Evolutionary conservation across 2,797 vertebrate species (phyloP).

Genomic region (Distichodus sexfasciatus): DNA sequence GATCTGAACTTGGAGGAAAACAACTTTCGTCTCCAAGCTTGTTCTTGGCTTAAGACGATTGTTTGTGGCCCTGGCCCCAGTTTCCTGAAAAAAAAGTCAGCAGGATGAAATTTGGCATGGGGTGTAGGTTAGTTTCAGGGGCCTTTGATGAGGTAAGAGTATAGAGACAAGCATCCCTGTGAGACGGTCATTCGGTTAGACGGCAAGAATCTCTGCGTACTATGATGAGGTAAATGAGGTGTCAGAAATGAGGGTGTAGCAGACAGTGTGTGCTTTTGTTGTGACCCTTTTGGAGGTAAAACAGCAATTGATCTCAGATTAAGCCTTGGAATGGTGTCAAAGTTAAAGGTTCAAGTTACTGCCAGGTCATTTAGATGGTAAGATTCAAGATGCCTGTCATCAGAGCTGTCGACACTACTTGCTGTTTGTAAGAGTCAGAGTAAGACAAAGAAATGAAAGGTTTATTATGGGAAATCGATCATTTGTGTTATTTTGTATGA

Average conservation of each 20-base stretch:
- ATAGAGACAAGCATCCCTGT: constrained; percentile 23
- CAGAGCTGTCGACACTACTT: not conserved
- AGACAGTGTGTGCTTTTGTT: constrained; percentile 5
- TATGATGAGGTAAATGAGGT: constrained; percentile 1
- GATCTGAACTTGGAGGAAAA: constrained; percentile 34
- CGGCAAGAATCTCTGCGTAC: not conserved
- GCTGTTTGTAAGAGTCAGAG: too few species aligned
- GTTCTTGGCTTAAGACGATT: constrained; percentile 31
- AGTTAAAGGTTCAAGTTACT: constrained; percentile 1
- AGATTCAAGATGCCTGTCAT: too few species aligned
- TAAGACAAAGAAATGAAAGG: too few species aligned
- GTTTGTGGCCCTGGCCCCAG: constrained; percentile 39
- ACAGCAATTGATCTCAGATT: not conserved
- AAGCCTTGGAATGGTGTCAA: not conserved
- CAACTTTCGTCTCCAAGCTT: constrained; percentile 30
- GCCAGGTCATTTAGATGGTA: not conserved
- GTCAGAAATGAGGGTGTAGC: constrained; percentile 1
- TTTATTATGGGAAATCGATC: not conserved
- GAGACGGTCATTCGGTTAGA: constrained; percentile 20
- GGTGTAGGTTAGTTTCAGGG: constrained; percentile 22
- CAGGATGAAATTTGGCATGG: constrained; percentile 36
- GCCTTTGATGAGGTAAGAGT: constrained; percentile 37
- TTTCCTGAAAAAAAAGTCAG: constrained; percentile 32
- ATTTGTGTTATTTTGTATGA: not conserved
- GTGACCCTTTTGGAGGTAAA: constrained; percentile 4